phyloP scores from a whole-genome alignment of 2,797 vertebrate genomes.

The Sitta carolinensis region DNA sequence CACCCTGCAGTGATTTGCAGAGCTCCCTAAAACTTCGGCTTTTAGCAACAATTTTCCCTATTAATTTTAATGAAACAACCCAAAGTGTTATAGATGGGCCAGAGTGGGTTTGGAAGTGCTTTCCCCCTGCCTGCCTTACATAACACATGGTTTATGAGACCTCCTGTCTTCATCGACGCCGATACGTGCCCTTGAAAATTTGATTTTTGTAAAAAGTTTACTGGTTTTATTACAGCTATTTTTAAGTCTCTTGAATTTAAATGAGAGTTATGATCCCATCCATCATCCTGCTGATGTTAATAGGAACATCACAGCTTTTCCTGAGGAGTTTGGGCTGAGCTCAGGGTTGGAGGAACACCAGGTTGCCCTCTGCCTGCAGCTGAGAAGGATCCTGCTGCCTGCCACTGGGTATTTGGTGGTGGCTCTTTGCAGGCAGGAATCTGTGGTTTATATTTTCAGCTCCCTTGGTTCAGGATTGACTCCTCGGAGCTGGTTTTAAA shows the following conservation, averaged over 20 bases:
- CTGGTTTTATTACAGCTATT: conserved; percentile 36
- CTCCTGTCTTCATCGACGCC: background rate
- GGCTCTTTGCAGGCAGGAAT: background rate
- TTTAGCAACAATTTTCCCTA: background rate
- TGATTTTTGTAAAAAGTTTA: conserved; percentile 33
- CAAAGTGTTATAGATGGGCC: background rate
- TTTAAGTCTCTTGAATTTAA: conserved; percentile 22
- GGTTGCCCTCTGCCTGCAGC: conserved; percentile 19
- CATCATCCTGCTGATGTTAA: background rate
- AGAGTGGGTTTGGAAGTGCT: background rate
- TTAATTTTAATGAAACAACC: background rate
- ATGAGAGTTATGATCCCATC: conserved; percentile 30
- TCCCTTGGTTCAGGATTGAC: background rate
- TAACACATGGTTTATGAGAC: background rate
- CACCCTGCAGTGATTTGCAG: background rate
- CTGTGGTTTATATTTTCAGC: background rate
- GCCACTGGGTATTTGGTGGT: fast-evolving
- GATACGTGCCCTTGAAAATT: conserved; percentile 1
- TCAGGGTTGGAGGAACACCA: background rate
- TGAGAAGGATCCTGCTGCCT: background rate
- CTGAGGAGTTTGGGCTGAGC: background rate
- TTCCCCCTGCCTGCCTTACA: background rate
- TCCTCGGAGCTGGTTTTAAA: background rate
- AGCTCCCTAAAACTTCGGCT: background rate
- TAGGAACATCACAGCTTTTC: background rate